These are phyloP conservation scores for Spilogale gracilis DNA, from an alignment of 2,113 vertebrate species.

Conservation along the genomic window DNA sequence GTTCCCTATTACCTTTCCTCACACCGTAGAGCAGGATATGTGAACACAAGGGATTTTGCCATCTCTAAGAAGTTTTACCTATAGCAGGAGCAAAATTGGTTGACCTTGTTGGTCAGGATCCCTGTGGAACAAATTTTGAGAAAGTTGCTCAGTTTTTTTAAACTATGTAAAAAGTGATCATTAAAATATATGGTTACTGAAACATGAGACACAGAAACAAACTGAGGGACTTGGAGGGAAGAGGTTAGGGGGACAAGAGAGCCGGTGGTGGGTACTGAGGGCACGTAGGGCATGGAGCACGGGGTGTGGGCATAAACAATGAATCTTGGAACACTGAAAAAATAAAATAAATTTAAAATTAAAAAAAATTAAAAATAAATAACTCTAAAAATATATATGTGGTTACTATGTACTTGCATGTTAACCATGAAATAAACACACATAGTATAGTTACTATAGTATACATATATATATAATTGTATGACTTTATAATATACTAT, in stretches of 20 bases:
- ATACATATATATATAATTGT: not conserved
- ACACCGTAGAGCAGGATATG: not conserved
- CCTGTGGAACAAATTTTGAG: conserved; percentile 4
- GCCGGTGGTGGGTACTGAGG: too few relatives aligned
- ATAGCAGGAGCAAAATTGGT: not conserved
- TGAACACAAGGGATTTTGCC: not conserved
- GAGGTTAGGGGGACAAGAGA: too few relatives aligned
- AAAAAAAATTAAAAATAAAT: too few relatives aligned
- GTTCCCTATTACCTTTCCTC: not conserved
- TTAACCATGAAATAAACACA: conserved; percentile 1
- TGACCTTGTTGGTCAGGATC: not conserved
- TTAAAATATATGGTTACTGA: not conserved
- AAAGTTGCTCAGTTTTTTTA: not conserved
- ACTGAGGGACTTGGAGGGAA: too few relatives aligned
- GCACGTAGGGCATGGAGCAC: too few relatives aligned
- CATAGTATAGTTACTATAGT: not conserved
- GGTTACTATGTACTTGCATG: not conserved
- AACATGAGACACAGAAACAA: too few relatives aligned
- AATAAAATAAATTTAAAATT: too few relatives aligned
- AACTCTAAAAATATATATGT: too few relatives aligned
- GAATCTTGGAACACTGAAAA: too few relatives aligned
- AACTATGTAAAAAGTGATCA: not conserved
- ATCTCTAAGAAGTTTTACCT: not conserved
- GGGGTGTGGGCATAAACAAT: too few relatives aligned
- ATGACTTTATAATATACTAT: not conserved